Percentiles rank a stretch among this genome's conserved stretches.
These are phyloP conservation scores for Pseudococcus jackbeardsleyi DNA, from an alignment of 2,888 invertebrate species.

Conservation along the genomic window DNA sequence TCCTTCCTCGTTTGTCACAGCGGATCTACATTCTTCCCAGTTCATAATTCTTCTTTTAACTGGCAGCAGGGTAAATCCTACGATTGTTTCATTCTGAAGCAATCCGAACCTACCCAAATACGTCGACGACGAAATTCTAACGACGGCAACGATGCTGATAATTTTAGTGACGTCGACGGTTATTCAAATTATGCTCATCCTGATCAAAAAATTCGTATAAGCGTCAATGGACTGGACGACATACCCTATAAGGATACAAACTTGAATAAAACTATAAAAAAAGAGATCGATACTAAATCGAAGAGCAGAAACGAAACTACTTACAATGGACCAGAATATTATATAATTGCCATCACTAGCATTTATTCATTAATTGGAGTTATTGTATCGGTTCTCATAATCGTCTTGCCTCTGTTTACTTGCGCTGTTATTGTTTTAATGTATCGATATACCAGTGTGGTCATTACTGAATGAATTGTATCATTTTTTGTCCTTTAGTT, in stretches of 20 bases:
- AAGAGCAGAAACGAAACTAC: not conserved
- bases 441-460: slow-evolving; percentile 59
- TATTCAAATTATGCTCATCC: not conserved
- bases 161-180: not conserved
- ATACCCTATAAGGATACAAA: not conserved
- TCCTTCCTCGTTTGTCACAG: not conserved
- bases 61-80: not conserved
- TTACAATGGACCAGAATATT: not conserved
- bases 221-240: not conserved
- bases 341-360: slow-evolving; percentile 23
- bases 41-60: not conserved
- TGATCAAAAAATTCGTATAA: not conserved
- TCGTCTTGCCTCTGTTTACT: slow-evolving; percentile 52
- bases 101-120: not conserved
- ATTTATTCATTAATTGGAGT: slow-evolving; percentile 60
- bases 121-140: not conserved
- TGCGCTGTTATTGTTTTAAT: slow-evolving; percentile 50
- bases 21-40: not conserved
- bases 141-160: not conserved
- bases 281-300: not conserved
- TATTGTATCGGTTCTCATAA: not conserved
- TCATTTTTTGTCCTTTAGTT: not conserved
- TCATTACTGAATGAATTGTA: slow-evolving; percentile 12
- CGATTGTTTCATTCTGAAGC: not conserved
- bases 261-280: not conserved